Conservation (phyloP, 1,140 invertebrate genomes). For the Arion vulgaris region DNA sequence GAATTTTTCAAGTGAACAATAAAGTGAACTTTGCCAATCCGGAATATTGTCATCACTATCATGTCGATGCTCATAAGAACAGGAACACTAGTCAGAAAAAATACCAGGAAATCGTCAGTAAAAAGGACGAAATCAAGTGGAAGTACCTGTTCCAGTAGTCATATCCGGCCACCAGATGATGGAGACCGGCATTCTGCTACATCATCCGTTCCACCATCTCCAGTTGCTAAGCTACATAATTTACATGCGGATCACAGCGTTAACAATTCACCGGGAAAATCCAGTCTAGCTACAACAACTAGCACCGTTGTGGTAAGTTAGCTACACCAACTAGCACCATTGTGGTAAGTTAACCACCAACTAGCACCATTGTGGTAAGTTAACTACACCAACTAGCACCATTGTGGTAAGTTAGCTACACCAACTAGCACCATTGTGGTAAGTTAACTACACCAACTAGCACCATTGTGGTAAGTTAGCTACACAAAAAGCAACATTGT, state of each 20-base stretch:
- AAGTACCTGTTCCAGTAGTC: constrained; percentile 1
- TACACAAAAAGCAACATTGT: too few relatives aligned
- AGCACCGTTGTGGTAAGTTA: constrained; percentile 35
- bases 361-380: too few relatives aligned
- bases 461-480: too few relatives aligned
- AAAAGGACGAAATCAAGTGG: constrained; percentile 27
- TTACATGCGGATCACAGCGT: neutral
- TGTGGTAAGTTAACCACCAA: too few relatives aligned
- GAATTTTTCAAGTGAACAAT: neutral
- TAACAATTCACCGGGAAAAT: constrained; percentile 17
- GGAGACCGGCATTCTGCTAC: neutral
- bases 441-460: too few relatives aligned
- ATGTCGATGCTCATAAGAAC: constrained; percentile 36
- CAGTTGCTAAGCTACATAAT: constrained; percentile 18
- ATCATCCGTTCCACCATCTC: constrained; percentile 17
- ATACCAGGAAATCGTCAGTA: constrained; percentile 17
- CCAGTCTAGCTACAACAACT: constrained; percentile 25
- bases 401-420: too few relatives aligned
- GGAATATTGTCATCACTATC: neutral
- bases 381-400: too few relatives aligned
- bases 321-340: too few relatives aligned
- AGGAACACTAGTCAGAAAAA: constrained; percentile 23
- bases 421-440: too few relatives aligned
- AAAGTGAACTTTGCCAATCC: neutral
- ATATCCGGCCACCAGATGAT: neutral